Evolutionary conservation across 1,140 invertebrate species (phyloP).

Genomic region (Zaprionus ornatus): DNA sequence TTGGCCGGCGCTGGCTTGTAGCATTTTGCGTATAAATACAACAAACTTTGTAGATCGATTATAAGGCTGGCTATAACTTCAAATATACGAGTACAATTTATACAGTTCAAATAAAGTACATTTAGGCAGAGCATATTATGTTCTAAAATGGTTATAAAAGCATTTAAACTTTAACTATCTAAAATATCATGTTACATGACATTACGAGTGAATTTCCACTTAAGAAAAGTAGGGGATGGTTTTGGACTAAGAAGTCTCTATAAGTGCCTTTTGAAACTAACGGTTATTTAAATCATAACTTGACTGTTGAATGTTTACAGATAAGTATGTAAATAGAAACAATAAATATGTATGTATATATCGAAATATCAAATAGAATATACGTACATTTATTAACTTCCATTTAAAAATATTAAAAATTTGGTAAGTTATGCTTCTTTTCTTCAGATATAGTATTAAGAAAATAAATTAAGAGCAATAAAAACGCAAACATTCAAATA

Average conservation of each 20-base stretch:
- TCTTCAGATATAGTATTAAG: too few relatives aligned
- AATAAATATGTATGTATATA: neutral
- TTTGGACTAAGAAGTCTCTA: neutral
- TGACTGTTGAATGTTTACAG: neutral
- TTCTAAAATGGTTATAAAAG: conserved; percentile 33
- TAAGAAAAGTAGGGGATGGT: neutral
- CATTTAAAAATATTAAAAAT: neutral
- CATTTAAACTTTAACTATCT: conserved; percentile 43
- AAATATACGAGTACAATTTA: conserved; percentile 77
- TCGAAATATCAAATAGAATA: neutral
- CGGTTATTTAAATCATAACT: neutral
- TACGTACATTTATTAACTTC: neutral
- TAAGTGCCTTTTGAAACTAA: neutral
- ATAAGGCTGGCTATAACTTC: conserved; percentile 80
- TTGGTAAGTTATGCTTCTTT: too few relatives aligned
- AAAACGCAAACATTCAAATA: too few relatives aligned
- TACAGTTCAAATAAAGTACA: conserved; percentile 63
- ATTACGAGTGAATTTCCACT: conserved; percentile 14
- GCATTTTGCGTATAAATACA: conserved; percentile 80
- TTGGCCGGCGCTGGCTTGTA: conserved; percentile 77
- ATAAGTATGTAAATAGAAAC: neutral
- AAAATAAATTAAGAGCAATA: too few relatives aligned
- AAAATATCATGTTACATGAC: conserved; percentile 20
- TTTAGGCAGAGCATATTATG: conserved; percentile 20
- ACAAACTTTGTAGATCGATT: conserved; percentile 72